phyloP scores from a whole-genome alignment of 2,113 vertebrate species.

The Columbina picui region DNA sequence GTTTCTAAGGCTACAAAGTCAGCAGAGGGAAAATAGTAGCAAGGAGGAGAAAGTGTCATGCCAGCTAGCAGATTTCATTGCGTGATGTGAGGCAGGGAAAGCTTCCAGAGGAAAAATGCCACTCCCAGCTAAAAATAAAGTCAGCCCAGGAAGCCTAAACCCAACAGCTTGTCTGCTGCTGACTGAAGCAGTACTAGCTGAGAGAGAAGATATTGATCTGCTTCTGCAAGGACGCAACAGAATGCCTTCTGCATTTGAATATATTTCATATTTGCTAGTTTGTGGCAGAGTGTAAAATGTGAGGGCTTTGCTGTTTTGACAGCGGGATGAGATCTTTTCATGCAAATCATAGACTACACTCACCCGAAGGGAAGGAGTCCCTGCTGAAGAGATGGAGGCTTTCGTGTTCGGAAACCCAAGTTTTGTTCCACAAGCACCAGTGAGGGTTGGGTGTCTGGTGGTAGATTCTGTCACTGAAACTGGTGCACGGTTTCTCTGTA shows the following conservation, averaged over 20 bases:
- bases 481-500: not conserved
- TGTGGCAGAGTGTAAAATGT: not conserved
- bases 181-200: not conserved
- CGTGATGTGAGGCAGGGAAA: not conserved
- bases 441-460: not conserved
- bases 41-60: not conserved
- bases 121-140: conserved; percentile 54
- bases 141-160: conserved; percentile 23
- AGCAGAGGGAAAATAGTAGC: conserved; percentile 4
- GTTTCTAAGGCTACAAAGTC: conserved; percentile 20
- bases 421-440: not conserved
- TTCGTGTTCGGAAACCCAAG: not conserved
- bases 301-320: not conserved
- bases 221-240: not conserved
- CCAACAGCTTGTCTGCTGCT: conserved; percentile 34
- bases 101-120: conserved; percentile 54
- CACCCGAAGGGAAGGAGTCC: not conserved
- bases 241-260: conserved; percentile 11
- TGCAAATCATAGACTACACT: not conserved
- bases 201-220: conserved; percentile 31
- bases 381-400: not conserved
- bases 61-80: not conserved
- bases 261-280: not conserved
- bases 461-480: not conserved
- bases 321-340: not conserved